Evolutionary conservation across 2,888 invertebrate species (phyloP).

Genomic region (Euplagia quadripunctaria): DNA sequence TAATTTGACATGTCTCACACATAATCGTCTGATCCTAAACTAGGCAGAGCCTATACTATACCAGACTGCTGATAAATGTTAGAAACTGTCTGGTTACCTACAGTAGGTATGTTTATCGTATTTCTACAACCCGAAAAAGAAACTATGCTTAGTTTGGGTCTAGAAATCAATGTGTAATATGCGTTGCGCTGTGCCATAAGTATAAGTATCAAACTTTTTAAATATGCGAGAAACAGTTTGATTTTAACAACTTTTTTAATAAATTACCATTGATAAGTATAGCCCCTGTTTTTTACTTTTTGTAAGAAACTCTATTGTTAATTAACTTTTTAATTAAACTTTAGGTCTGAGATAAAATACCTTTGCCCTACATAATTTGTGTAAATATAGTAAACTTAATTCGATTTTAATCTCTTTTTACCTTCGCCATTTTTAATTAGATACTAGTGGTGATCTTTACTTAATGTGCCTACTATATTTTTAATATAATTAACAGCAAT

Average conservation of each 20-base stretch:
- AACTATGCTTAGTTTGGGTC: no score
- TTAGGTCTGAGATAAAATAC: slow-evolving; percentile 15
- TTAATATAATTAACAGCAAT: not conserved
- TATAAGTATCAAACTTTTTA: not conserved
- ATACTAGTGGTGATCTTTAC: slow-evolving; percentile 6
- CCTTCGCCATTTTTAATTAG: slow-evolving; percentile 7
- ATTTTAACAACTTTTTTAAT: slow-evolving; percentile 13
- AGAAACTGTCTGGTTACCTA: no score
- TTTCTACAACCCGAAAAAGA: no score
- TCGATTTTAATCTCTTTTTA: slow-evolving; percentile 14
- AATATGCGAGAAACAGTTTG: not conserved
- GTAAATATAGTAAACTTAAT: slow-evolving; percentile 20
- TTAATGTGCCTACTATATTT: not conserved
- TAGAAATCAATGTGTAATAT: no score
- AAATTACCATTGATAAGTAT: slow-evolving; percentile 12
- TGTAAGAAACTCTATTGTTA: slow-evolving; percentile 40
- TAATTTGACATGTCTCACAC: no score
- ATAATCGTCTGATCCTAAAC: no score
- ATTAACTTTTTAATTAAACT: slow-evolving; percentile 55
- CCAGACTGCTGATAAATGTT: no score
- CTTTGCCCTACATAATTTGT: slow-evolving; percentile 10
- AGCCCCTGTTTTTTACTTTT: slow-evolving; percentile 28
- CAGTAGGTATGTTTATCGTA: no score
- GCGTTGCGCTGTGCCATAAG: no score
- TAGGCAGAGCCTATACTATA: no score